Percentiles rank a stretch among this genome's conserved stretches.
Evolutionary conservation across 2,113 vertebrate genomes (phyloP).

Genomic region (Pycnonotus jocosus): DNA sequence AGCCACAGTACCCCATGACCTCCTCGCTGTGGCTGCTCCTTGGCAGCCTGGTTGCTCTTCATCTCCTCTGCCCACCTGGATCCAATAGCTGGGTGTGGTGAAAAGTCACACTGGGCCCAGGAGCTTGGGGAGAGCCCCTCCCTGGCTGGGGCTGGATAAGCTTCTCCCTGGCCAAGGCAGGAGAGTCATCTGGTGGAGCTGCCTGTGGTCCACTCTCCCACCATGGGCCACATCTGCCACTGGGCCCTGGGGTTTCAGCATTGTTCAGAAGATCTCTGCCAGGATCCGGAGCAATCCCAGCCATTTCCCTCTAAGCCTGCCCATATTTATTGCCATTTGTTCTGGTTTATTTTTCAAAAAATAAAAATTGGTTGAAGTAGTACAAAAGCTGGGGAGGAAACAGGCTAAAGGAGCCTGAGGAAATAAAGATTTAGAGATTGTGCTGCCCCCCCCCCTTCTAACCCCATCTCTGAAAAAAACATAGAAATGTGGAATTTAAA

Average conservation of each 20-base stretch:
- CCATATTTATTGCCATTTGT: background rate
- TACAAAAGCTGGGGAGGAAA: background rate
- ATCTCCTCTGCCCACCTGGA: background rate
- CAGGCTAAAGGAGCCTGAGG: background rate
- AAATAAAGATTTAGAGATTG: background rate
- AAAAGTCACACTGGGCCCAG: accelerated
- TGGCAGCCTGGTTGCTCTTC: background rate
- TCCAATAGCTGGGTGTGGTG: background rate
- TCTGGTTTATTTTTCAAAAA: slow-evolving; percentile 33
- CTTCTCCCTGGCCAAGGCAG: background rate
- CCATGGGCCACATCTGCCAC: background rate
- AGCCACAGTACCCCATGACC: background rate
- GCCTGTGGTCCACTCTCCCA: background rate
- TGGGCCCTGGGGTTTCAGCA: accelerated
- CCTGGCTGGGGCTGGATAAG: accelerated
- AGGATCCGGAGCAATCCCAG: background rate
- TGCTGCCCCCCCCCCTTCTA: background rate
- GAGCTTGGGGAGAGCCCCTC: background rate
- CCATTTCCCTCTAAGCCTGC: background rate
- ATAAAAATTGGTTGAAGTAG: slow-evolving; percentile 15
- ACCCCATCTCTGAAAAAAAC: background rate
- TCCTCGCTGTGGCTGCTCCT: background rate
- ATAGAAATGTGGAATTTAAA: background rate
- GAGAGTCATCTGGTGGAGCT: background rate
- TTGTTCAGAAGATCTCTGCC: background rate